Base-by-base conservation (phyloP, 1,140 invertebrate genomes). In the Drosophila sp. region DNA sequence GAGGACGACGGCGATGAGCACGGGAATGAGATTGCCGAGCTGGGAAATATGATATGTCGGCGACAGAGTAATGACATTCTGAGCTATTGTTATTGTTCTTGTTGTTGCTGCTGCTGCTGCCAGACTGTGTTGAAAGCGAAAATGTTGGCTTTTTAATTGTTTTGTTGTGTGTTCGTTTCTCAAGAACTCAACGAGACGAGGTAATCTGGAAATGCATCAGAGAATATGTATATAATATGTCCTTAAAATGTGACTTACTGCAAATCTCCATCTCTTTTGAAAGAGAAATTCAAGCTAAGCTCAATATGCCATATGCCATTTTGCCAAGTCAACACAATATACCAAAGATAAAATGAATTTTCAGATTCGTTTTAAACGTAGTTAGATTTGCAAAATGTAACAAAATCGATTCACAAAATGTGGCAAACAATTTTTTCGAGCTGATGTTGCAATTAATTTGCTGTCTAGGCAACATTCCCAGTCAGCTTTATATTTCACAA, bases 61-160 rank as follows among this genome's bases (percentile, higher is more conserved):
- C 76, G 76, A 83, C 72, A 50, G 71, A 76, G 76, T 80, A 76
- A 79, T 82, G 80, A 76, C 72, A 84, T 80, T 78, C 45, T 51
- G 32, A 76, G 72, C 61, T 70, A 56, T 56, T 59, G 63, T 66
- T 66, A 27, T 27, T 69, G 46, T 53, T 53, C 21, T 45, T 45
- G 9, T 32, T 18, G 29, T 59, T 59, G 25, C 9, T 34, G 13
- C n/a, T 57, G 13, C 4, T 27, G 29, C 21, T 53, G 27, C 27
- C 43, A 58, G 63, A 27, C 38, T 62, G 32, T 57, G 54, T 63
- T 65, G 59, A 59, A 75, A 65, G 67, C 66, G 66, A 73, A 69
- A 69, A 62, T 69, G 36, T 58, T 73, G 71, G 43, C 58, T 18
- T 57, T 64, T 53, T 71, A 64, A 71, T 71, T 74, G 72, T 63